Conservation (phyloP, 1,140 invertebrate species). For the Medauroidea extradentata region DNA sequence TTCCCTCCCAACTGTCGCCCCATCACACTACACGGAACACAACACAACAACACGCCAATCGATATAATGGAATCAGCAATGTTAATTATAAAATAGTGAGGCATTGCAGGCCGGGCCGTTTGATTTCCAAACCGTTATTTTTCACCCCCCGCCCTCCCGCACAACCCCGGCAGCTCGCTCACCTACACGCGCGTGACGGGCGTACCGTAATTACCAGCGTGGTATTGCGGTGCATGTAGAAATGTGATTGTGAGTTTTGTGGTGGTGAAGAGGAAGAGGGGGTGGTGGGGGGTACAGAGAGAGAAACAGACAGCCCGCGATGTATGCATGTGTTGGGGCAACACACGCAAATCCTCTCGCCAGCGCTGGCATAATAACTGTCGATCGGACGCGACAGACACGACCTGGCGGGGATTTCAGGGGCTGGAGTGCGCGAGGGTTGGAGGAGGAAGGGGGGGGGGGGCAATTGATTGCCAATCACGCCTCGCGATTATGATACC, state of each 20-base stretch:
- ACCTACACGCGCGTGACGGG: neutral
- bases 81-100: slow-evolving; percentile 19
- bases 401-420: too few relatives aligned
- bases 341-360: too few relatives aligned
- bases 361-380: too few relatives aligned
- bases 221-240: too few relatives aligned
- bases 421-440: too few relatives aligned
- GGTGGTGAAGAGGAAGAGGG: slow-evolving; percentile 12
- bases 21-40: slow-evolving; percentile 11
- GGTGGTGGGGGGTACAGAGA: slow-evolving; percentile 2
- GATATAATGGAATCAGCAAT: slow-evolving; percentile 19
- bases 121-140: slow-evolving; percentile 10
- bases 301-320: slow-evolving; percentile 6
- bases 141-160: neutral
- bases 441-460: too few relatives aligned
- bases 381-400: too few relatives aligned
- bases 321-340: too few relatives aligned
- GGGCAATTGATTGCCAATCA: too few relatives aligned
- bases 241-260: too few relatives aligned
- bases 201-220: neutral
- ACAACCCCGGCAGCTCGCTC: neutral
- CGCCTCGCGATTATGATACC: too few relatives aligned
- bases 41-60: slow-evolving; percentile 8
- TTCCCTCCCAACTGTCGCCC: slow-evolving; percentile 1
- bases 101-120: slow-evolving; percentile 8